Percentiles rank a stretch among this genome's conserved stretches.
These are phyloP conservation scores for Manis pentadactyla DNA, from an alignment of 2,797 vertebrate species.

Conservation along the genomic window DNA sequence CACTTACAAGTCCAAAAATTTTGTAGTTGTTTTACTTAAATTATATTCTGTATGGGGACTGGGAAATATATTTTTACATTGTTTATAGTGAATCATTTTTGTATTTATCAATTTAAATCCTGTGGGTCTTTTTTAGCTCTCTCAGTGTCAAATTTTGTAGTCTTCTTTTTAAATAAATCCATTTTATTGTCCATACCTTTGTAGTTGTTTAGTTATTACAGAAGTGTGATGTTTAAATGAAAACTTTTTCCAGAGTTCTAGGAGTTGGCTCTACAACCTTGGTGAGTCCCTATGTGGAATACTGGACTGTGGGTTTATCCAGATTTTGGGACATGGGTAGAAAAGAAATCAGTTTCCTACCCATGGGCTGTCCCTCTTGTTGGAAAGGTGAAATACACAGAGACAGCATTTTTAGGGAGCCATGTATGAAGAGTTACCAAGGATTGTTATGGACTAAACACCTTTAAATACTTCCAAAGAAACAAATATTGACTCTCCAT, in stretches of 20 bases:
- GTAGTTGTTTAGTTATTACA: not conserved
- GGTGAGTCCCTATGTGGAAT: not conserved
- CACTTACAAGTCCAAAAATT: not conserved
- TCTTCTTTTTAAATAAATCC: constrained; percentile 78
- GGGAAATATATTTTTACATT: constrained; percentile 74
- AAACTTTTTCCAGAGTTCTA: not conserved
- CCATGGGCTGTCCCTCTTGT: not conserved
- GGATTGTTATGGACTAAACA: not conserved
- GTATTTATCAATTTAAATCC: constrained; percentile 75
- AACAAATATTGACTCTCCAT: not conserved
- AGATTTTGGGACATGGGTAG: not conserved
- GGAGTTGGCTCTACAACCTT: not conserved
- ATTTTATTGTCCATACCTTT: not conserved
- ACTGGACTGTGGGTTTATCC: not conserved
- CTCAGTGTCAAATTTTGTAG: constrained; percentile 69
- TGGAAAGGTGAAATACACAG: not conserved
- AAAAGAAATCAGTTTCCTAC: not conserved
- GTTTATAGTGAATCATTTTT: constrained; percentile 71
- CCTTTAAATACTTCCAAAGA: not conserved
- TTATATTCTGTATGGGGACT: constrained; percentile 50
- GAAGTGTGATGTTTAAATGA: not conserved
- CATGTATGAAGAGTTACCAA: not conserved
- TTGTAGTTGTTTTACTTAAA: constrained; percentile 67
- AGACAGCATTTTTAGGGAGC: not conserved
- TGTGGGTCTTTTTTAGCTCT: constrained; percentile 58